Evolutionary conservation across 2,797 vertebrate genomes (phyloP), one percentile per base, ranked within the genome.

Genomic region (Linurgus olivaceus): DNA sequence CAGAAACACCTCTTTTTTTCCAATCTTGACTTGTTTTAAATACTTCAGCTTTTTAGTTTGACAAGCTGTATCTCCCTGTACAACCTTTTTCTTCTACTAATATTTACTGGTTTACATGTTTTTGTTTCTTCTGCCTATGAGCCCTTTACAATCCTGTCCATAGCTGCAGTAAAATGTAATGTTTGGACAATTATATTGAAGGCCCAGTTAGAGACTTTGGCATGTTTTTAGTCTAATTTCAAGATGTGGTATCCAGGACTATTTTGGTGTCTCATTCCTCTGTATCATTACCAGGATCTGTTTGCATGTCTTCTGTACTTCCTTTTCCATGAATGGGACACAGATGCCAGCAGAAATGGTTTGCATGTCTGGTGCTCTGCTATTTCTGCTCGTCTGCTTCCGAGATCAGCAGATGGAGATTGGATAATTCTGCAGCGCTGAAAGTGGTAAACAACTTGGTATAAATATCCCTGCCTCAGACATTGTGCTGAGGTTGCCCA

Each of bases 361-460:
- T 92, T 94, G 38, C 38, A 5, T 51, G 76, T 78, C 92, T 96
- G 90, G 58, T 72, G 13, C 62, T 90, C 76, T 74, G 68, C 78
- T 94, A 87, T 91, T 92, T 93, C 74, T 76, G 67, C 62, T 92
- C n/a, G 1, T 91, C 86, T 90, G 54, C 50, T 68, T 61, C 83
- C 4, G 28, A 82, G 71, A 87, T 37, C 87, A 93, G 31, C 94
- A 96, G 95, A 96, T 95, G 95, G 96, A 90, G 83, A 94, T 84
- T 83, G 89, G 90, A 80, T 94, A 96, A 93, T 96, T 94, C 77
- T 72, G 62, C 35, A 78, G 47, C 0, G 0, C 54, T 92, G 17
- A 4, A 75, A 95, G 58, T 78, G 2, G 0, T 95, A 94, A 96
- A 93, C 86, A 90, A 84, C 66, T 61, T 38, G 25, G 47, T 90